Evolutionary conservation across 2,797 vertebrate genomes (phyloP).

Genomic region (Rallus crepitans): DNA sequence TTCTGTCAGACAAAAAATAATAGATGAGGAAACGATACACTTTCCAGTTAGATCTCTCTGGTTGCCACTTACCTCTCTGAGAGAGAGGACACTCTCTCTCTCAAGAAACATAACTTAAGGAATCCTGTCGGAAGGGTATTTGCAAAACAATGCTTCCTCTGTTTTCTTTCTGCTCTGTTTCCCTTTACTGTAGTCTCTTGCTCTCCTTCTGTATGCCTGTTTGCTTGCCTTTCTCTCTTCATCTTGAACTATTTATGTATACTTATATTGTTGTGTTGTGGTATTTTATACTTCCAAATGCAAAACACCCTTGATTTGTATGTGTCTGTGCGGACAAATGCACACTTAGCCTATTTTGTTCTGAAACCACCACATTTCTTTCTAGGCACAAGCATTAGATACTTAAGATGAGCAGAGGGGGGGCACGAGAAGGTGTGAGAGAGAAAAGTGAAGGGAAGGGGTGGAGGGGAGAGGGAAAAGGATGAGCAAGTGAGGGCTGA

Average conservation of each 20-base stretch:
- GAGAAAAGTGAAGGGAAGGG: background rate
- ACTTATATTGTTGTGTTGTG: background rate
- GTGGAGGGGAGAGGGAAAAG: background rate
- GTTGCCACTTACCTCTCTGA: background rate
- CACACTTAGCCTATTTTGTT: background rate
- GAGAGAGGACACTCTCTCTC: background rate
- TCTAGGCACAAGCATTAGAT: background rate
- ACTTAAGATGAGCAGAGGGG: background rate
- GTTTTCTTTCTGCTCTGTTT: background rate
- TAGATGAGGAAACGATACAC: background rate
- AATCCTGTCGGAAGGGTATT: background rate
- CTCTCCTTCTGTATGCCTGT: background rate
- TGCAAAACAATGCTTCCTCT: background rate
- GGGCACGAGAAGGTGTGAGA: background rate
- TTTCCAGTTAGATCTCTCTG: background rate
- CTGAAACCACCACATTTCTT: background rate
- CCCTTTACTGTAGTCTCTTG: background rate
- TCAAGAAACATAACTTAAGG: background rate
- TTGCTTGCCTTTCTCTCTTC: background rate
- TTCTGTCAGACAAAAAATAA: background rate
- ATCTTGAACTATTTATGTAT: background rate
- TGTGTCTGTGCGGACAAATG: background rate
- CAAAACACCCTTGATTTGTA: background rate
- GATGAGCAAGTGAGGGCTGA: accelerated
- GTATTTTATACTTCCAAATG: background rate